A percentile compares a stretch with the other conserved stretches of the same genome.
Conservation (phyloP, 2,797 vertebrate species). For the Buphagus erythrorhynchus region DNA sequence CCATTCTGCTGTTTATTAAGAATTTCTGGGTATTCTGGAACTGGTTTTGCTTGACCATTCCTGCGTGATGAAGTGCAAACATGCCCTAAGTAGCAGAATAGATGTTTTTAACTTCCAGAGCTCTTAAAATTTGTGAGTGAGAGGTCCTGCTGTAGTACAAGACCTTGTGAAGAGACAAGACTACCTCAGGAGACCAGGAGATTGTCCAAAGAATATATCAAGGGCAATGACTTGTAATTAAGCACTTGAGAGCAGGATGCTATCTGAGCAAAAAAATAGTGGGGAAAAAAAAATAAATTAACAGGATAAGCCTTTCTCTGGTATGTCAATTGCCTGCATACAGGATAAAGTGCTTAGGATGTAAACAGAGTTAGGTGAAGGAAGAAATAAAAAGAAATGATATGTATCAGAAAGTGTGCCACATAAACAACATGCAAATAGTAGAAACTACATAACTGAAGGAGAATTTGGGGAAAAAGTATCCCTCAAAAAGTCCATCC, state of each 20-base stretch:
- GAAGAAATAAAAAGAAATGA: background rate
- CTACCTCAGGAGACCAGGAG: background rate
- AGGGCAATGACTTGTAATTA: background rate
- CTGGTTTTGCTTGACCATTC: background rate
- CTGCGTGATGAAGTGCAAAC: background rate
- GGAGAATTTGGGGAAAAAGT: background rate
- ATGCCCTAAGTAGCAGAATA: background rate
- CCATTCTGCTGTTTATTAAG: background rate
- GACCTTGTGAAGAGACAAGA: background rate
- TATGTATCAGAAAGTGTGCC: background rate
- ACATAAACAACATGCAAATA: background rate
- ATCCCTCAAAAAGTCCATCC: background rate
- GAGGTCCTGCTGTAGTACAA: background rate
- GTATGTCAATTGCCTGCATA: background rate
- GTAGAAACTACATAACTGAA: background rate
- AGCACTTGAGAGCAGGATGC: background rate
- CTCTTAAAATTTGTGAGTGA: background rate
- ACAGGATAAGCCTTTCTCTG: background rate
- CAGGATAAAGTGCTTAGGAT: background rate
- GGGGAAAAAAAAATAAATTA: background rate
- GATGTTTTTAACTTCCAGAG: background rate
- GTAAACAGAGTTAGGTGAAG: background rate
- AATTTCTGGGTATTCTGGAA: background rate
- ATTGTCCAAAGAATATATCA: background rate
- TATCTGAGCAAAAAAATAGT: background rate